These are phyloP conservation scores for Epinephelus cyanopodus DNA, from an alignment of 2,113 vertebrate genomes.

Conservation along the genomic window DNA sequence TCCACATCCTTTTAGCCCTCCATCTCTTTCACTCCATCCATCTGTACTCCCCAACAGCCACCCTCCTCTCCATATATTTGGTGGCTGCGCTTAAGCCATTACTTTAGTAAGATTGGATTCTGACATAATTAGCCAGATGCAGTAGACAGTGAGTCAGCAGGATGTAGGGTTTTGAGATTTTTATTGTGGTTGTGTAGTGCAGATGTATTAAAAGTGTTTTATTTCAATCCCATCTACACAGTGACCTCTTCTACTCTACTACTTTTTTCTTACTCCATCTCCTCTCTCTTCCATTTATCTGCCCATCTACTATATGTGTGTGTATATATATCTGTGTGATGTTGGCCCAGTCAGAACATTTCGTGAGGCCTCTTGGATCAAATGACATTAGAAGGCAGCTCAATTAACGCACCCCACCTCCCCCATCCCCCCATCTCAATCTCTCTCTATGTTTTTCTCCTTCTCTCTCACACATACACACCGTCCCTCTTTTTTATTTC, in stretches of 20 bases:
- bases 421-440: neutral
- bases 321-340: neutral
- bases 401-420: slow-evolving; percentile 18
- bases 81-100: slow-evolving; percentile 41
- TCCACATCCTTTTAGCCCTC: slow-evolving; percentile 31
- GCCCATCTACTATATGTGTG: neutral
- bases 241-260: neutral
- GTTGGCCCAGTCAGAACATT: neutral
- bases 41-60: slow-evolving; percentile 12
- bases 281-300: neutral
- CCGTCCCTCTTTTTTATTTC: slow-evolving; percentile 41
- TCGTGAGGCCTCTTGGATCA: slow-evolving; percentile 20
- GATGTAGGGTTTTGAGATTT: slow-evolving; percentile 28
- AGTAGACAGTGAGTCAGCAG: slow-evolving; percentile 27
- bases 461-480: neutral
- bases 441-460: slow-evolving; percentile 4
- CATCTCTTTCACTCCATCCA: slow-evolving; percentile 3
- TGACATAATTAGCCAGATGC: slow-evolving; percentile 36
- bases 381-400: slow-evolving; percentile 40
- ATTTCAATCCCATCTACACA: neutral
- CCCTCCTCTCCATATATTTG: slow-evolving; percentile 29
- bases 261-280: neutral
- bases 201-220: neutral
- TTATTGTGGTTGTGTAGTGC: neutral
- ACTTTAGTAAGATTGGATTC: slow-evolving; percentile 52